Percentiles rank a stretch among this genome's conserved stretches.
phyloP scores from a whole-genome alignment of 37 sponge, comb jelly and placozoan genomes.

The Cladorhizidae sp. region DNA sequence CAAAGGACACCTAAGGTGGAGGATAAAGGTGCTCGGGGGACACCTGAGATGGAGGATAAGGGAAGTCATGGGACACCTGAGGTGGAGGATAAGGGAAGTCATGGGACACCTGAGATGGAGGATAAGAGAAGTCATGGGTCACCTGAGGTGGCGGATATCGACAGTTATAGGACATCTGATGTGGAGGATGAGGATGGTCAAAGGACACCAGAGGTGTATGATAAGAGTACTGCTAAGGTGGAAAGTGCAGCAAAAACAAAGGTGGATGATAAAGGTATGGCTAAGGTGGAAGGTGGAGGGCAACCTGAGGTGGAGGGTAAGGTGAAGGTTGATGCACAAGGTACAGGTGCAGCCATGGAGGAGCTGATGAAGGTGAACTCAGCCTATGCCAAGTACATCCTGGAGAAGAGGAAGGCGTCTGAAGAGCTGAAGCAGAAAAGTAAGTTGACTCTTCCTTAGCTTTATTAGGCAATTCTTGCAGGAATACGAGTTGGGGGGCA shows the following conservation, averaged over 20 bases:
- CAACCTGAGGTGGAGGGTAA: background rate
- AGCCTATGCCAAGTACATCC: constrained; percentile 8
- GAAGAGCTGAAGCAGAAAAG: constrained; percentile 19
- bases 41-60: too few relatives aligned
- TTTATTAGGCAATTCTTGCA: too few relatives aligned
- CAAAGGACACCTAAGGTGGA: background rate
- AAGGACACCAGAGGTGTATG: background rate
- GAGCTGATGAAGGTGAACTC: background rate
- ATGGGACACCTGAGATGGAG: background rate
- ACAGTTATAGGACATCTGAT: background rate
- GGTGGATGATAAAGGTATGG: too few relatives aligned
- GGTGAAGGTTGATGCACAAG: background rate
- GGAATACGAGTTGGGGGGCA: too few relatives aligned
- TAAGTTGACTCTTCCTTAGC: background rate
- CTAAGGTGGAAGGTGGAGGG: background rate
- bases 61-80: background rate
- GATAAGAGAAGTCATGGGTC: background rate
- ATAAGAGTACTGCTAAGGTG: background rate
- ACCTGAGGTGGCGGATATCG: background rate
- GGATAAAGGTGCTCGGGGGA: too few relatives aligned
- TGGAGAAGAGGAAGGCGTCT: constrained; percentile 25
- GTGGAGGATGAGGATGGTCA: background rate
- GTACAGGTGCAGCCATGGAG: background rate
- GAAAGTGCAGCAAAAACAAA: background rate
- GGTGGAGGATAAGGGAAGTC: background rate